Evolutionary conservation across 2,797 vertebrate genomes (phyloP).

Genomic region (Aphelocoma californica): DNA sequence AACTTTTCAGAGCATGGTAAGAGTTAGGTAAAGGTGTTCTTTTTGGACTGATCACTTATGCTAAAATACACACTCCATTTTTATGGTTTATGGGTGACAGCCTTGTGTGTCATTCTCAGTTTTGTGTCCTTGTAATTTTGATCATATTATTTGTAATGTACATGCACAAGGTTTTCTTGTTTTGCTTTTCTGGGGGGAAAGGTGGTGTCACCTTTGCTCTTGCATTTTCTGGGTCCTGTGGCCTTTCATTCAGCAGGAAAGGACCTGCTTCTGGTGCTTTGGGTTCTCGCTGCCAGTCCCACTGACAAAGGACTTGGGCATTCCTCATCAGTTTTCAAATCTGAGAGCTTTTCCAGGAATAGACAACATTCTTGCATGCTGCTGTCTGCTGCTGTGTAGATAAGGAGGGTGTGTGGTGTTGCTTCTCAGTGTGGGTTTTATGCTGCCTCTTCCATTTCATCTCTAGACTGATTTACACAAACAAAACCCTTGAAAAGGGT

Average conservation of each 20-base stretch:
- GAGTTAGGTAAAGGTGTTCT: neutral
- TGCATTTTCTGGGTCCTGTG: neutral
- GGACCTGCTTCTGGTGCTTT: neutral
- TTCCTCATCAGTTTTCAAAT: neutral
- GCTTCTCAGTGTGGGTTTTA: neutral
- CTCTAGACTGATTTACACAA: neutral
- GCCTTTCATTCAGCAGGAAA: neutral
- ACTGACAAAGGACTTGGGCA: neutral
- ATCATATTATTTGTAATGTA: neutral
- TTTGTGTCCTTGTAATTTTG: neutral
- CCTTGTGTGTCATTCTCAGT: neutral
- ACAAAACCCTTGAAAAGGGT: neutral
- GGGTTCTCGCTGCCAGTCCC: neutral
- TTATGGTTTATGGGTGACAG: neutral
- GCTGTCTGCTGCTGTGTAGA: neutral
- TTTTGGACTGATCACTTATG: neutral
- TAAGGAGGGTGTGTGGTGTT: neutral
- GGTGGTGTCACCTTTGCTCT: neutral
- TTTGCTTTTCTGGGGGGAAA: neutral
- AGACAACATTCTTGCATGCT: neutral
- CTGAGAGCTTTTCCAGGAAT: neutral
- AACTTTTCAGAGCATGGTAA: neutral
- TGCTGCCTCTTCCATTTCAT: neutral
- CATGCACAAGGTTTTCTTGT: fast-evolving
- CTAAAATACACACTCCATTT: neutral